Evolutionary conservation across 2,113 vertebrate genomes (phyloP), one percentile per base, ranked within the genome.

Genomic region (Halcyon malimbica): DNA sequence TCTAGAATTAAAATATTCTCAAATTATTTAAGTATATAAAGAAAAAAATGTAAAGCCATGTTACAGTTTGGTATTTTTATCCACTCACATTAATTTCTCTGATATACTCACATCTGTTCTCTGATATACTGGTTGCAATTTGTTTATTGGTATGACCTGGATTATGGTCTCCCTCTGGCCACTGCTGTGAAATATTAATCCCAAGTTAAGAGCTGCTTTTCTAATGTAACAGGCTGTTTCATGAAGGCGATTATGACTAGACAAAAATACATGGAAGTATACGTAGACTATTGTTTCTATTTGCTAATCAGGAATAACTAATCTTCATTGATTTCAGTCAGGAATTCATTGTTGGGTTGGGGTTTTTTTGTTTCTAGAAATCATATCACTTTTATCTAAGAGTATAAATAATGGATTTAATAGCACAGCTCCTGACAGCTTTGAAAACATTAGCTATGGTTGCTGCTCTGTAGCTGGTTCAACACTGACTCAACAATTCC

Each of bases 381-480:
- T 84, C 53, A 16, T 21, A 50, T 76, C 29, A 41, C 31, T 84
- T 93, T 90, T 87, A 83, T 94, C 35, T 73, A n/a, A 75, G 37
- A 25, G 10, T 86, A 68, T 73, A 76, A 95, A 93, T 80, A 81
- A 90, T 86, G 63, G 57, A 93, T 93, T 87, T 91, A 46, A 41
- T 16, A 89, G 23, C 37, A 24, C 41, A 82, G 70, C 44, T 86
- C 94, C 68, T 92, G 46, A 80, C 51, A 76, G 75, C 85, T 92
- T 93, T 90, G 92, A 90, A 85, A 92, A 94, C 53, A 78, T 93
- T 78, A 37, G 80, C 80, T 79, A 20, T 75, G n/a, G 16, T 82
- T 92, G 68, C 83, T 89, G 33, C 51, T 87, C 48, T 90, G 85
- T 89, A 93, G 81, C 82, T 81, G 76, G 89, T 73, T 81, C 76